These are phyloP conservation scores for Autographa pulchrina DNA, from an alignment of 2,888 invertebrate genomes.

Conservation along the genomic window DNA sequence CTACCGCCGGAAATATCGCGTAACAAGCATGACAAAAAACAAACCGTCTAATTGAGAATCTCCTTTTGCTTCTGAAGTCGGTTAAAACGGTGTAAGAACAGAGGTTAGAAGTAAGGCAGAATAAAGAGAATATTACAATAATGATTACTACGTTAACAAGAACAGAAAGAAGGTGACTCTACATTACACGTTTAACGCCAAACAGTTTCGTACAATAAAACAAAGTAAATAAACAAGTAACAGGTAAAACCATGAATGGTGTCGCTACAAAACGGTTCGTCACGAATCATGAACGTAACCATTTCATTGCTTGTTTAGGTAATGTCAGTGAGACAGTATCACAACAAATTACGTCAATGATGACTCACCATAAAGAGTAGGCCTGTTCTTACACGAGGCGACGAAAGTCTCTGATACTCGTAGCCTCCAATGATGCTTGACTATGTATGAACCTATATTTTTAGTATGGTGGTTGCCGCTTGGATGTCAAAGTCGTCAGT, in stretches of 20 bases:
- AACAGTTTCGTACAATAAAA: not conserved
- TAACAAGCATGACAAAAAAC: too few species aligned
- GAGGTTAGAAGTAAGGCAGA: too few species aligned
- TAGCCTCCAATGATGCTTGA: too few species aligned
- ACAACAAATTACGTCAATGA: constrained; percentile 6
- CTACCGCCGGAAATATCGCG: too few species aligned
- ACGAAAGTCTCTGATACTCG: too few species aligned
- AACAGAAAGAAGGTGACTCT: not conserved
- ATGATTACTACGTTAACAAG: not conserved
- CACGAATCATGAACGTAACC: constrained; percentile 22
- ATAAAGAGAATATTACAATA: not conserved
- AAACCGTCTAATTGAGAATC: too few species aligned
- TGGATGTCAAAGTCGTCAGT: too few species aligned
- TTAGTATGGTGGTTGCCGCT: too few species aligned
- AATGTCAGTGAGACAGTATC: not conserved
- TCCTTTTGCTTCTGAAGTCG: too few species aligned
- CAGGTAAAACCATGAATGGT: constrained; percentile 2
- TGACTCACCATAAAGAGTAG: constrained; percentile 8
- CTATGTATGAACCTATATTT: too few species aligned
- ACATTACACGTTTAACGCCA: not conserved
- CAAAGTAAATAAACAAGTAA: not conserved
- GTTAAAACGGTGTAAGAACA: too few species aligned
- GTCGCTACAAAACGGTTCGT: constrained; percentile 11
- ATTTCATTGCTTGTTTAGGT: constrained; percentile 5
- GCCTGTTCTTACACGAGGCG: too few species aligned